Evolutionary conservation across 1,140 invertebrate genomes (phyloP), one percentile per base, ranked within the genome.

Genomic region (Microplitis demolitor): DNA sequence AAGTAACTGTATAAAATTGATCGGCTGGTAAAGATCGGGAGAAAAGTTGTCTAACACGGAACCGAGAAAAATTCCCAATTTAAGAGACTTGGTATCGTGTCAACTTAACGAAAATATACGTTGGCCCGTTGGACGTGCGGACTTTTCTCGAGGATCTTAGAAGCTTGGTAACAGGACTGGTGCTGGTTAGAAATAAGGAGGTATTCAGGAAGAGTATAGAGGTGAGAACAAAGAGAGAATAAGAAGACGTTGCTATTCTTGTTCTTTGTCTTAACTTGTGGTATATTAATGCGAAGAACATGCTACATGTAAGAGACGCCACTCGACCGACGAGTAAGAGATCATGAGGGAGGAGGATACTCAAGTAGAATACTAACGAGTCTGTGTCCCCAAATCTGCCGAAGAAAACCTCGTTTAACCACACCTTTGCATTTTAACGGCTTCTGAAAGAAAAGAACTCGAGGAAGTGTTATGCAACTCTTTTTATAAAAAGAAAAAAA

Each of bases 251-350:
- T 51, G 45, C 50, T 39, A 72, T 72, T 35, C 35, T 86, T 82
- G 84, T 85, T 81, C 82, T 83, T 86, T 85, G 83, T 86, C 82
- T 85, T 87, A 87, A 87, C 84, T 84, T 81, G 77, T 76, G 84
- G 82, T 85, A 87, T 87, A 87, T 87, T 87, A 87, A 87, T 87
- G 86, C 78, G 84, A 83, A 82, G 86, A 86, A 84, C 86, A 87
- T 86, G 86, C 82, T 84, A 82, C 81, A 81, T 76, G 76, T 71
- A 78, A 39, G 50, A 74, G 62, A 68, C 34, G 61, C 45, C 51
- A 58, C 35, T 24, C 33, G n/a, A 60, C 35, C 50, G 53, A 62
- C n/a, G 68, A 68, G 58, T 66, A 60, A 66, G 50, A 56, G 24
- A 35, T 9, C 34, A 51, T 58, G 35, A 54, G 56, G 37, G 66